These are phyloP conservation scores for Sciurus carolinensis DNA, from an alignment of 2,797 vertebrate genomes.

Conservation along the genomic window DNA sequence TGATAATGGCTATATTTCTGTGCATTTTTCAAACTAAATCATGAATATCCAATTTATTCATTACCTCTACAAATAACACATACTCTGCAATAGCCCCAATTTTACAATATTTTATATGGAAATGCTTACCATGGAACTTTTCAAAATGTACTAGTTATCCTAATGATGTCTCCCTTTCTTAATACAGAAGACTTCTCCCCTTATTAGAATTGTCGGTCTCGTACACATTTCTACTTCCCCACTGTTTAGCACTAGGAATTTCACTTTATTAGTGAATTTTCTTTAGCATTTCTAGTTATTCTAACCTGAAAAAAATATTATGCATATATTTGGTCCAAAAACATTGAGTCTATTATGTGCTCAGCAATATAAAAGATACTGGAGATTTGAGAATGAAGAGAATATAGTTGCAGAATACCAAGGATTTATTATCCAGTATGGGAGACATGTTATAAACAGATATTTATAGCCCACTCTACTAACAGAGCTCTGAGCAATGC, in stretches of 20 bases:
- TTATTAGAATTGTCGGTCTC: background rate
- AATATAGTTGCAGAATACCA: background rate
- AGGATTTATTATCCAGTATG: background rate
- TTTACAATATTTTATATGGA: background rate
- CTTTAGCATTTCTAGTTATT: background rate
- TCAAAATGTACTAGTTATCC: background rate
- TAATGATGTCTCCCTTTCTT: background rate
- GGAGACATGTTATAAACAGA: constrained; percentile 29
- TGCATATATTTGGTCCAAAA: constrained; percentile 7
- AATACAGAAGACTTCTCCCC: background rate
- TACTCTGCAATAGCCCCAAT: background rate
- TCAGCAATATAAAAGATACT: background rate
- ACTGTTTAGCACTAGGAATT: background rate
- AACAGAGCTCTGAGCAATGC: background rate
- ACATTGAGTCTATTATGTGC: background rate
- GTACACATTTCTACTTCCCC: background rate
- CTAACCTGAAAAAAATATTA: background rate
- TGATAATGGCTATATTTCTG: background rate
- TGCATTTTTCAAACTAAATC: background rate
- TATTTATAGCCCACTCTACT: background rate
- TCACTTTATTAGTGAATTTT: constrained; percentile 48
- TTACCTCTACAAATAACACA: background rate
- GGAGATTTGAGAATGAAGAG: constrained; percentile 18
- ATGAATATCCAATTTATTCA: constrained; percentile 28
- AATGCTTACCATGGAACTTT: background rate